These are phyloP conservation scores for Syncerus caffer DNA, from an alignment of 2,797 vertebrate genomes.

Conservation along the genomic window DNA sequence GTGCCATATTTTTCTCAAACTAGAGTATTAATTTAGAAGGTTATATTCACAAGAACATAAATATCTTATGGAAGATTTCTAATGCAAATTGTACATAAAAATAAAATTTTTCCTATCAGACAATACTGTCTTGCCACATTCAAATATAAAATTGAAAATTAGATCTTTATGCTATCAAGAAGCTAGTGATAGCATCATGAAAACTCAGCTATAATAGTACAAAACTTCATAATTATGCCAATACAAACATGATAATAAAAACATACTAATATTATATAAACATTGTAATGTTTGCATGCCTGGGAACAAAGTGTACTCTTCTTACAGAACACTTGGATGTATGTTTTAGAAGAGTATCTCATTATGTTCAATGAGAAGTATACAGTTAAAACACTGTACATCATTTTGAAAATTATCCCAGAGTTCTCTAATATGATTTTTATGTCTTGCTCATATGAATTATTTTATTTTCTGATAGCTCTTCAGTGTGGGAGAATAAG, in stretches of 20 bases:
- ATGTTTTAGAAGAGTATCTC: conserved; percentile 72
- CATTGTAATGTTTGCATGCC: conserved; percentile 76
- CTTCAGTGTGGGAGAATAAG: conserved; percentile 49
- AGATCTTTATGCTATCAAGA: conserved; percentile 70
- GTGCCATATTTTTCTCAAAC: neutral
- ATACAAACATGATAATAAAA: conserved; percentile 72
- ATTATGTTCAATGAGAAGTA: conserved; percentile 78
- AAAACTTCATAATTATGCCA: conserved; percentile 76
- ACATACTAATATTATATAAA: conserved; percentile 59
- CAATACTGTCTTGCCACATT: neutral
- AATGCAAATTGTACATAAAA: neutral
- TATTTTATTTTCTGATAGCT: conserved; percentile 63
- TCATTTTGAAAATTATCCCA: conserved; percentile 74
- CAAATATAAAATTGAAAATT: neutral
- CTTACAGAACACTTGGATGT: conserved; percentile 79
- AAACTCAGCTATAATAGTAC: conserved; percentile 73
- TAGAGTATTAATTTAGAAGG: neutral
- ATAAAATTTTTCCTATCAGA: neutral
- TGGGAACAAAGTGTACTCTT: conserved; percentile 75
- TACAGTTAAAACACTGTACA: conserved; percentile 70
- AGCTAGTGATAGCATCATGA: conserved; percentile 74
- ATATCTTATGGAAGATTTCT: neutral
- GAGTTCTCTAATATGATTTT: conserved; percentile 35
- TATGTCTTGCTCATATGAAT: conserved; percentile 63
- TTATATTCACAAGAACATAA: neutral